Evolutionary conservation across 2,888 invertebrate species (phyloP).

Genomic region (Aspidiotus rigidus): DNA sequence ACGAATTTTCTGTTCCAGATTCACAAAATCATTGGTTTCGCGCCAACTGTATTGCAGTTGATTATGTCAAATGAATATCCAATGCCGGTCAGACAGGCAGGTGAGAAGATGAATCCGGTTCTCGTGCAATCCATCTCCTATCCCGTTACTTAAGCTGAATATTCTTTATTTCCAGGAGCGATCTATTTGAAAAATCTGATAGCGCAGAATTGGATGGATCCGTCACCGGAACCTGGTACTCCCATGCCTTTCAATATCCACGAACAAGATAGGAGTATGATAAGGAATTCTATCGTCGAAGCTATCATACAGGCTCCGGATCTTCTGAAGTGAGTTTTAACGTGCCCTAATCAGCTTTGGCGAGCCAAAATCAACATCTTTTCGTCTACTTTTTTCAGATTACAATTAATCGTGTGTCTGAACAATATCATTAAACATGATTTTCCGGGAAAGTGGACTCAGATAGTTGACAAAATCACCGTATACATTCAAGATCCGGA

Average conservation of each 20-base stretch:
- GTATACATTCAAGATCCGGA: constrained; percentile 88
- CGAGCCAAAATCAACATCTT: constrained; percentile 3
- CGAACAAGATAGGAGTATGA: constrained; percentile 89
- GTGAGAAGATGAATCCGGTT: constrained; percentile 41
- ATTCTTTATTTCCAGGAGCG: constrained; percentile 51
- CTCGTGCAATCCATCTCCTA: neutral
- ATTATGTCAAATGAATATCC: constrained; percentile 84
- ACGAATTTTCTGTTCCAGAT: constrained; percentile 50
- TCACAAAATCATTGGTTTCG: constrained; percentile 92
- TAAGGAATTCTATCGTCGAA: constrained; percentile 89
- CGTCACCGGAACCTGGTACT: constrained; percentile 62
- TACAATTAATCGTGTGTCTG: constrained; percentile 86
- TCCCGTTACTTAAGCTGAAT: neutral
- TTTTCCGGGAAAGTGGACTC: constrained; percentile 91
- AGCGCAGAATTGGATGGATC: constrained; percentile 78
- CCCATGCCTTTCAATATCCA: constrained; percentile 77
- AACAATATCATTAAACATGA: constrained; percentile 90
- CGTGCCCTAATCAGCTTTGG: neutral
- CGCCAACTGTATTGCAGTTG: constrained; percentile 84
- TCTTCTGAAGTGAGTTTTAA: constrained; percentile 53
- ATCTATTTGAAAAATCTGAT: constrained; percentile 94
- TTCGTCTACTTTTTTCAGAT: constrained; percentile 46
- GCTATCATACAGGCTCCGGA: constrained; percentile 90
- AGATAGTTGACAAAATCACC: constrained; percentile 89
- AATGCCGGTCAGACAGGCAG: constrained; percentile 88